These are phyloP conservation scores for Caerostris darwini DNA, from an alignment of 1,140 invertebrate species.

Conservation along the genomic window DNA sequence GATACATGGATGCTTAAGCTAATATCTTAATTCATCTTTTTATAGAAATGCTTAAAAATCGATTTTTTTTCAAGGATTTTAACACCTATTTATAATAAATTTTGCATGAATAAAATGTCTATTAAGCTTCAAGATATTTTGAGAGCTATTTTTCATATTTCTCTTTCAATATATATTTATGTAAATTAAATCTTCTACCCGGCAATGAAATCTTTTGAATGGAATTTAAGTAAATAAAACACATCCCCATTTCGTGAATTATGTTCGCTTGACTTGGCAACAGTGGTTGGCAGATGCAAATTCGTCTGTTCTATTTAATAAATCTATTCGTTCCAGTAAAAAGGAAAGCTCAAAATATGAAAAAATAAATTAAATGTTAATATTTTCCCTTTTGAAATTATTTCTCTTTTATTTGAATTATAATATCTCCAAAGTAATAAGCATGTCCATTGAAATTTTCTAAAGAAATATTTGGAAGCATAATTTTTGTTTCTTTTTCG, in stretches of 20 bases:
- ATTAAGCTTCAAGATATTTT: slow-evolving; percentile 40
- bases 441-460: too few species aligned
- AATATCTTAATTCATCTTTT: too few species aligned
- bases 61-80: neutral
- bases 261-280: neutral
- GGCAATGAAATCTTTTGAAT: neutral
- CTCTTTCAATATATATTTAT: slow-evolving; percentile 64
- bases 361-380: neutral
- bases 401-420: neutral
- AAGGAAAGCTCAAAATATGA: neutral
- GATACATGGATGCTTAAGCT: neutral
- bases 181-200: slow-evolving; percentile 34
- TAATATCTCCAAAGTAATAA: too few species aligned
- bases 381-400: neutral
- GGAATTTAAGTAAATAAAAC: slow-evolving; percentile 12
- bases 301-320: slow-evolving; percentile 11
- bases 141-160: neutral
- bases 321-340: neutral
- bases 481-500: too few species aligned
- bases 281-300: neutral
- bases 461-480: too few species aligned
- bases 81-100: neutral
- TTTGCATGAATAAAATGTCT: slow-evolving; percentile 59
- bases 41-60: neutral
- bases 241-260: neutral